phyloP scores from a whole-genome alignment of 1,140 invertebrate genomes.

The Cydia splendana region DNA sequence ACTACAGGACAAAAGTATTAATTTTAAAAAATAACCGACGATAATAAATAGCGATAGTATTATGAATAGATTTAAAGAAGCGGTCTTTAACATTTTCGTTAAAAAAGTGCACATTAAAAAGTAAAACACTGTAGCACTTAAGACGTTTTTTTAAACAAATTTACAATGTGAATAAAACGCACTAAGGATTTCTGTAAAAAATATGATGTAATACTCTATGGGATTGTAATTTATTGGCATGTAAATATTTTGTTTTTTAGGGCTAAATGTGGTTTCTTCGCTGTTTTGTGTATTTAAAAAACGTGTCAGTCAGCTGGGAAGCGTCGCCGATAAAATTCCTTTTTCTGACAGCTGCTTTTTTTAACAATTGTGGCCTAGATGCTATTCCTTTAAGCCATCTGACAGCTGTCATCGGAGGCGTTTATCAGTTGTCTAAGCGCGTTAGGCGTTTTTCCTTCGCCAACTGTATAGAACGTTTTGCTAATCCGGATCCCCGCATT shows the following conservation, averaged over 20 bases:
- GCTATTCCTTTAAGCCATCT: background rate
- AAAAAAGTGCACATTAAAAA: slow-evolving; percentile 69
- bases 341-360: background rate
- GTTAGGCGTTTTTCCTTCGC: slow-evolving; percentile 37
- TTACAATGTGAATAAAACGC: slow-evolving; percentile 71
- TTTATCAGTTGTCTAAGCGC: slow-evolving; percentile 14
- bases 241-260: slow-evolving; percentile 58
- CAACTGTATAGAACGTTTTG: slow-evolving; percentile 46
- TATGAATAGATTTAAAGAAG: slow-evolving; percentile 37
- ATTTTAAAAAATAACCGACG: slow-evolving; percentile 62
- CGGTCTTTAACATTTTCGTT: slow-evolving; percentile 30
- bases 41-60: slow-evolving; percentile 72
- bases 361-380: background rate
- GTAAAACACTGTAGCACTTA: slow-evolving; percentile 57
- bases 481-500: slow-evolving; percentile 35
- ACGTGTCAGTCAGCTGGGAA: background rate
- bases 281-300: slow-evolving; percentile 37
- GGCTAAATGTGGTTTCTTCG: slow-evolving; percentile 42
- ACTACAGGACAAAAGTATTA: slow-evolving; percentile 67
- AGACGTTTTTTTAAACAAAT: slow-evolving; percentile 53
- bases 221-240: slow-evolving; percentile 63
- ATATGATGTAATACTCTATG: slow-evolving; percentile 60
- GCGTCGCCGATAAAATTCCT: background rate
- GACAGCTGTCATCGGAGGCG: slow-evolving; percentile 9
- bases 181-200: slow-evolving; percentile 67